These are phyloP conservation scores for Cheilinus undulatus DNA, from an alignment of 2,113 vertebrate species.

Conservation along the genomic window DNA sequence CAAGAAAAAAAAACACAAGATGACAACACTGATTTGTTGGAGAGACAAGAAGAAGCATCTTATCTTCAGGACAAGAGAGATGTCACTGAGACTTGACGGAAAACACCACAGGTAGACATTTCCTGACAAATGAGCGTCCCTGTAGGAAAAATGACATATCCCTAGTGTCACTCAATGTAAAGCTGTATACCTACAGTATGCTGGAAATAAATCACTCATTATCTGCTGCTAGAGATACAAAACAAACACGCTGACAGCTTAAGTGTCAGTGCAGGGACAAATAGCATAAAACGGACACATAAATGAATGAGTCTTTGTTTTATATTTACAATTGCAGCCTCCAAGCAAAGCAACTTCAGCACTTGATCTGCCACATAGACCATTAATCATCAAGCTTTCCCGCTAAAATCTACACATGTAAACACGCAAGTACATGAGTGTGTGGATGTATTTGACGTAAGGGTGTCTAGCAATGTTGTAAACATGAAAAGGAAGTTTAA, in stretches of 20 bases:
- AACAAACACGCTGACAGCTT: constrained; percentile 3
- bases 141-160: constrained; percentile 12
- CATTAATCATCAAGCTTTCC: constrained; percentile 8
- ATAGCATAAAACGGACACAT: constrained; percentile 6
- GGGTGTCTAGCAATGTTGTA: not conserved
- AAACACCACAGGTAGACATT: not conserved
- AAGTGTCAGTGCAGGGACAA: not conserved
- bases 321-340: constrained; percentile 5
- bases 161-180: constrained; percentile 19
- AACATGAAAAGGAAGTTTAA: constrained; percentile 2
- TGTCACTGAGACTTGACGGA: constrained; percentile 16
- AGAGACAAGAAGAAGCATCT: constrained; percentile 11
- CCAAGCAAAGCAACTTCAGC: not conserved
- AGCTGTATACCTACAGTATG: constrained; percentile 2
- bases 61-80: constrained; percentile 33
- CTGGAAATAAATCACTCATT: constrained; percentile 20
- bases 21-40: constrained; percentile 43
- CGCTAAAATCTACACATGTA: constrained; percentile 7
- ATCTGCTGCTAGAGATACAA: not conserved
- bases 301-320: constrained; percentile 5
- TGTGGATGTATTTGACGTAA: not conserved
- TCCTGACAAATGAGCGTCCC: constrained; percentile 15
- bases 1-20: constrained; percentile 11
- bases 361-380: constrained; percentile 2
- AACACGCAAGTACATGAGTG: constrained; percentile 2